Evolutionary conservation across 1,140 invertebrate species (phyloP).

Genomic region (Ceratosolen solmsi): DNA sequence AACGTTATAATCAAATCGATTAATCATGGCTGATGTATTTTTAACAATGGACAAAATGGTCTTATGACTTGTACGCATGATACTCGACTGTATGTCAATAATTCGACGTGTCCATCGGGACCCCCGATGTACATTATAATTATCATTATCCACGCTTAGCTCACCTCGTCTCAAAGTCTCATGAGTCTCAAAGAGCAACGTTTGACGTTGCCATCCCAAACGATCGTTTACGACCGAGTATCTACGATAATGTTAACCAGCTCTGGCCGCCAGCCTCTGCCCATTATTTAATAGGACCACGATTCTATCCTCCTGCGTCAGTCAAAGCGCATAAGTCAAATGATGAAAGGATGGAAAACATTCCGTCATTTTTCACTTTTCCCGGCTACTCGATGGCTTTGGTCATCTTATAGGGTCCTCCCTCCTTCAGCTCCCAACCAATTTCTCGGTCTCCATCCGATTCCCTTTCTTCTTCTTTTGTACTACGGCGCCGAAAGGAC

Average conservation of each 20-base stretch:
- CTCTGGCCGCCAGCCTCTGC: background rate
- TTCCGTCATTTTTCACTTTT: slow-evolving; percentile 44
- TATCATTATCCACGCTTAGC: slow-evolving; percentile 1
- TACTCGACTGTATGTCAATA: background rate
- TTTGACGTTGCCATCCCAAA: background rate
- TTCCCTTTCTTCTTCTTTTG: slow-evolving; percentile 7
- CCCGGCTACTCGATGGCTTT: background rate
- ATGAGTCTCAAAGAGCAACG: background rate
- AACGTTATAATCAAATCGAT: background rate
- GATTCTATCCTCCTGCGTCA: background rate
- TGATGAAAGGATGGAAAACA: background rate
- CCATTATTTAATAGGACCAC: slow-evolving; percentile 35
- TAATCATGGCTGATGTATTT: background rate
- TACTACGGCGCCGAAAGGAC: slow-evolving; percentile 26
- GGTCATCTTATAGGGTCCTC: no score
- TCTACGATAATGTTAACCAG: background rate
- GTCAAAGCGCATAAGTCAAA: background rate
- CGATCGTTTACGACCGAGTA: background rate
- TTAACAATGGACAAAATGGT: background rate
- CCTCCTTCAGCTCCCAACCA: background rate
- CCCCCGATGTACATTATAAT: background rate
- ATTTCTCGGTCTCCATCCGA: slow-evolving; percentile 28
- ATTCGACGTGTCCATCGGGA: background rate
- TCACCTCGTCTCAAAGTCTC: background rate
- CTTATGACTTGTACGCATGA: background rate